Conservation (phyloP, 1,140 invertebrate species). For the Pseudomyrmex flavicornis region DNA sequence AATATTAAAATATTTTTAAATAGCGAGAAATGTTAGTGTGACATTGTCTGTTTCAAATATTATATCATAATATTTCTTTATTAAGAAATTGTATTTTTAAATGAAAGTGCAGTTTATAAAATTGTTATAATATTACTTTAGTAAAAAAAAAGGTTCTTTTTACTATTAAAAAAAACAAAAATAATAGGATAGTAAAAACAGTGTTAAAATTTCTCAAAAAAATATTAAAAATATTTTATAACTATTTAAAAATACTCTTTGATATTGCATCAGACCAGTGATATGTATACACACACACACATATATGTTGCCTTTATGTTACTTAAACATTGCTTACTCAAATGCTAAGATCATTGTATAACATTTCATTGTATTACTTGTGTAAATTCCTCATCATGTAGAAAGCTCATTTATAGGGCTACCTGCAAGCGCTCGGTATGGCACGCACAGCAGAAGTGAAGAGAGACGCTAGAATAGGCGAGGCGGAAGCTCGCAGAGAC, state of each 20-base stretch:
- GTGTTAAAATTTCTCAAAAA: no score
- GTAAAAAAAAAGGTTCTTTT: not conserved
- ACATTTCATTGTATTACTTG: constrained; percentile 51
- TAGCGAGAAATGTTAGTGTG: not conserved
- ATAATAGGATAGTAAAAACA: not conserved
- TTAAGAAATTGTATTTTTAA: not conserved
- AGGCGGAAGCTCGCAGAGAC: constrained; percentile 96
- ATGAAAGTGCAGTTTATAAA: not conserved
- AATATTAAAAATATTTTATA: not conserved
- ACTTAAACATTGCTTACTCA: constrained; percentile 53
- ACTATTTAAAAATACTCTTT: constrained; percentile 1
- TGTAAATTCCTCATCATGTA: constrained; percentile 11
- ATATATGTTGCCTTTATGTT: constrained; percentile 48
- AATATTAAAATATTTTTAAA: constrained; percentile 6
- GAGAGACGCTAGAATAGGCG: constrained; percentile 97
- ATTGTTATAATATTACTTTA: not conserved
- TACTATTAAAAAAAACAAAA: not conserved
- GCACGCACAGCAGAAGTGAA: constrained; percentile 98
- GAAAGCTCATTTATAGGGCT: constrained; percentile 88
- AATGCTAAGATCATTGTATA: constrained; percentile 58
- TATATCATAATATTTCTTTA: not conserved
- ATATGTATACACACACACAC: constrained; percentile 44
- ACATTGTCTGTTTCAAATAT: not conserved
- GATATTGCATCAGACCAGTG: not conserved
- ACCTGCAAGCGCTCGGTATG: constrained; percentile 97